phyloP scores from a whole-genome alignment of 2,113 vertebrate genomes.

The Odobenus rosmarus region DNA sequence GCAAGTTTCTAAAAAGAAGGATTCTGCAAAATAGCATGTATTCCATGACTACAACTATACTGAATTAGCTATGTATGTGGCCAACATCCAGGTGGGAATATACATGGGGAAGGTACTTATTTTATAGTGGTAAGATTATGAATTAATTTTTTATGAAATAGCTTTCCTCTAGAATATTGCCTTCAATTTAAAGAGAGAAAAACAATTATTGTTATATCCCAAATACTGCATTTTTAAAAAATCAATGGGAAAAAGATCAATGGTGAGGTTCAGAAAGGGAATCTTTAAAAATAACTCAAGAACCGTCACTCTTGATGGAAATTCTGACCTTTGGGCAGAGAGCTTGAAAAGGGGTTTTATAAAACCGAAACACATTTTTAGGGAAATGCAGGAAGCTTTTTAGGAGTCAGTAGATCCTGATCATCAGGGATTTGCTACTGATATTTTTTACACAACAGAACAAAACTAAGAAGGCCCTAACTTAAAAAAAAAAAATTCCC shows the following conservation, averaged over 20 bases:
- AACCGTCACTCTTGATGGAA: slow-evolving; percentile 19
- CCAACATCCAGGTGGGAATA: neutral
- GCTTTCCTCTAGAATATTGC: neutral
- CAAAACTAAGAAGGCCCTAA: neutral
- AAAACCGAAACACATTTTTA: slow-evolving; percentile 29
- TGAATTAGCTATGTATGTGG: neutral
- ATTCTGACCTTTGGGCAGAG: slow-evolving; percentile 36
- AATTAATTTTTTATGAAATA: neutral
- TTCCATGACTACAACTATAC: neutral
- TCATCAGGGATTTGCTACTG: neutral
- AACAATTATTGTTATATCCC: neutral
- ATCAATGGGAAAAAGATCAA: neutral
- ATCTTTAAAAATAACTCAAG: slow-evolving; percentile 52
- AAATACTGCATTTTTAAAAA: neutral
- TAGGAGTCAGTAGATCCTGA: neutral
- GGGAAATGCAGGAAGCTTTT: slow-evolving; percentile 12
- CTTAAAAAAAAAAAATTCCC: neutral
- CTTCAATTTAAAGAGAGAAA: neutral
- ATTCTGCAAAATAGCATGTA: neutral
- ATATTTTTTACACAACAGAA: slow-evolving; percentile 38
- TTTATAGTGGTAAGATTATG: neutral
- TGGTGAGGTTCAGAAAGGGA: slow-evolving; percentile 30
- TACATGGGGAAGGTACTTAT: neutral
- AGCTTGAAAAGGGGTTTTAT: slow-evolving; percentile 1
- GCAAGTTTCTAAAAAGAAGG: slow-evolving; percentile 1